phyloP scores from a whole-genome alignment of 2,113 vertebrate species.

The Stigmatopora argus region DNA sequence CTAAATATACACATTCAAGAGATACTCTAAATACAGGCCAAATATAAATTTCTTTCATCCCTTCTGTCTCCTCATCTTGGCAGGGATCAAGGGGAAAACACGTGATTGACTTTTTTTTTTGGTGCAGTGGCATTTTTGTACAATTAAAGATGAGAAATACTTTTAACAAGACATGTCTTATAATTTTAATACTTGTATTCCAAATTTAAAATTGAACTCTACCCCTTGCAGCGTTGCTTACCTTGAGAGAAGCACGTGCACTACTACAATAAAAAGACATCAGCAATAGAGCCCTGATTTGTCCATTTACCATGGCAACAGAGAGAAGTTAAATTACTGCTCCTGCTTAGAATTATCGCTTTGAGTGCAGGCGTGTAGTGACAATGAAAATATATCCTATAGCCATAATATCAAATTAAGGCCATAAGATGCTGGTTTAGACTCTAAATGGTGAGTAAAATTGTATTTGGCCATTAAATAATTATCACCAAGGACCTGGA shows the following conservation, averaged over 20 bases:
- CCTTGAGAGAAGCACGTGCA: neutral
- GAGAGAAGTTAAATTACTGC: neutral
- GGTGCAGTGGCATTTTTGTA: constrained; percentile 1
- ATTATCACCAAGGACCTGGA: neutral
- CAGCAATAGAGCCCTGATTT: neutral
- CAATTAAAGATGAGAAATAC: neutral
- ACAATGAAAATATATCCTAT: neutral
- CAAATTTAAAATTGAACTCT: too few relatives aligned
- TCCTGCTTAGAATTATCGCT: neutral
- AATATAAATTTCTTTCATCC: constrained; percentile 10
- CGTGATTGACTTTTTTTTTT: constrained; percentile 1
- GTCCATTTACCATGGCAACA: neutral
- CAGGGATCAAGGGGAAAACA: neutral
- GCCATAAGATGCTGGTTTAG: too few relatives aligned
- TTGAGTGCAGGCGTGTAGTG: neutral
- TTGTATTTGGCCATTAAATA: too few relatives aligned
- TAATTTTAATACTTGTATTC: too few relatives aligned
- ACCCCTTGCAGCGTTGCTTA: neutral
- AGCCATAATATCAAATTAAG: neutral
- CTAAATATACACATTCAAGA: constrained; percentile 8
- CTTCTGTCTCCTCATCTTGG: neutral
- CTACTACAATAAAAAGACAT: neutral
- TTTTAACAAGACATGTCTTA: neutral
- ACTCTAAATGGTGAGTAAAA: too few relatives aligned
- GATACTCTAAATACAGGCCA: constrained; percentile 6